Evolutionary conservation across 2,113 vertebrate species (phyloP), one percentile per base, ranked within the genome.

Genomic region (Chloebia gouldiae): DNA sequence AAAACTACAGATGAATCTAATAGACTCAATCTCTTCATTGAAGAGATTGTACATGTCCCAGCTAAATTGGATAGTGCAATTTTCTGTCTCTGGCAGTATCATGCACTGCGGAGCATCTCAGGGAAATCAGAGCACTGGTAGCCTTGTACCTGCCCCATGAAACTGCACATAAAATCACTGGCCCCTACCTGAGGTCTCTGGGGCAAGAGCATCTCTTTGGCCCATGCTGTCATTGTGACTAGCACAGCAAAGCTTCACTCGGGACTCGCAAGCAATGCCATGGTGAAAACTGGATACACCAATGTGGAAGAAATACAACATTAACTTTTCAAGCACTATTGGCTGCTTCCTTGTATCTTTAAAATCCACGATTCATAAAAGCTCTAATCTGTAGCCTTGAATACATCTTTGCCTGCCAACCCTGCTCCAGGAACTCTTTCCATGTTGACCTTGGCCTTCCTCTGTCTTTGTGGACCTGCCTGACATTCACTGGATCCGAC

Each of bases 1-100:
- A 95, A 96, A 91, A 35, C 59, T 91, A 88, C 70, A 79, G 81
- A 83, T 88, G 28, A 93, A 66, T 59, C 88, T 94, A 87, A 81
- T 57, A 81, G 77, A 88, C 71, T 73, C 95, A 93, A 47, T 85
- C 17, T 47, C 65, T 57, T 80, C 39, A 91, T 93, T 92, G 64
- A 93, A 81, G 64, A 86, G 64, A 77, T 31, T 69, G 70, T 51
- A 60, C 53, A 45, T 40, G 49, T 86, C 53, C 68, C 28, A 51
- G 37, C 22, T 83, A 92, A 94, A 86, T 88, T 51, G 64, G 49
- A 56, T 37, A 40, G 7, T 21, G 30, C 49, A 60, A 87, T 89
- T 89, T 89, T 95, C 91, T 81, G 21, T 84, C 72, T 79, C 70
- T 80, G 9, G 0, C 2, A 2, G 37, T 50, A 33, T 23, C n/a